These are phyloP conservation scores for Lates calcarifer DNA, from an alignment of 2,113 vertebrate genomes.

Conservation along the genomic window DNA sequence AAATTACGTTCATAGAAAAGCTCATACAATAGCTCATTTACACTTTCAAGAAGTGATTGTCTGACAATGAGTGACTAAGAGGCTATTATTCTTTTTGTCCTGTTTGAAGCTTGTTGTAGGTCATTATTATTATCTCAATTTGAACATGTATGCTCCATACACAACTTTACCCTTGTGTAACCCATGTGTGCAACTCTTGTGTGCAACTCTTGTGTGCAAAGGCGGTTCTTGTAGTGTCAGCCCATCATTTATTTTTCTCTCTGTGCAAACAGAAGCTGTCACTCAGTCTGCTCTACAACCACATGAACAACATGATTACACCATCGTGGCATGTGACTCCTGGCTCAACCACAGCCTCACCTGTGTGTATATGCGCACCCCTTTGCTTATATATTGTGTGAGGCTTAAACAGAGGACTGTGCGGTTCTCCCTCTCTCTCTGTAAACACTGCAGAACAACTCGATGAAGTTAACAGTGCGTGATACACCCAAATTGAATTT, in stretches of 20 bases:
- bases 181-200: not conserved
- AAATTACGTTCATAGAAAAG: not conserved
- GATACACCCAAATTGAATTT: not conserved
- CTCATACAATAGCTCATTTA: not conserved
- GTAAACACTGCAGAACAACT: not conserved
- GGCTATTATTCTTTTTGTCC: not conserved
- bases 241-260: conserved; percentile 18
- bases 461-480: not conserved
- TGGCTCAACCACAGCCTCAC: conserved; percentile 9
- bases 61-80: not conserved
- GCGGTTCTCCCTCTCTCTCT: not conserved
- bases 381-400: not conserved
- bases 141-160: not conserved
- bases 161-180: not conserved
- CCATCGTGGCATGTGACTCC: not conserved
- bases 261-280: conserved; percentile 57
- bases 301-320: conserved; percentile 16
- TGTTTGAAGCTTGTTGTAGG: not conserved
- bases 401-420: not conserved
- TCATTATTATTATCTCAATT: not conserved
- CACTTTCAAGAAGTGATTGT: not conserved
- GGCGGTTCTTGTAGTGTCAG: conserved; percentile 18
- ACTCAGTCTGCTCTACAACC: not conserved
- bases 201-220: conserved; percentile 26
- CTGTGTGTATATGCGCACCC: not conserved